Conservation (phyloP, 35 echinoderm and acorn worm genomes). For the Eucidaris tribuloides region DNA sequence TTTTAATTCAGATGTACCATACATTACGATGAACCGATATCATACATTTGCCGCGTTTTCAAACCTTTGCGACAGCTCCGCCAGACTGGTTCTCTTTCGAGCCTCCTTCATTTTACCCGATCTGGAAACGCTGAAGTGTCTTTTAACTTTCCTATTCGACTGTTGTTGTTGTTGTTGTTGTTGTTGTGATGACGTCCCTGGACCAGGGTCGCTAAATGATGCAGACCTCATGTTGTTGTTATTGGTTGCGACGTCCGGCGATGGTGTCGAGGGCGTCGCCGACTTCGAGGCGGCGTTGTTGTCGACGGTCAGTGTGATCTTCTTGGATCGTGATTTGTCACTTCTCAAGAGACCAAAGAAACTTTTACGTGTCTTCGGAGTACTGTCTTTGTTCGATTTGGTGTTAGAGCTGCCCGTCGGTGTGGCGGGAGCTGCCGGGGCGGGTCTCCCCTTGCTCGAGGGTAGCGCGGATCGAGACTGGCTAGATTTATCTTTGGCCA, state of each 20-base stretch:
- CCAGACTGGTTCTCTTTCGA: not conserved
- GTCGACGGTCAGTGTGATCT: not conserved
- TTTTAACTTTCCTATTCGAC: slow-evolving; percentile 1
- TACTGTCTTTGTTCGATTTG: not conserved
- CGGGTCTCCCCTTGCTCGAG: not conserved
- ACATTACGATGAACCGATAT: too few relatives aligned
- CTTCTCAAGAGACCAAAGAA: not conserved
- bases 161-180: slow-evolving; percentile 6
- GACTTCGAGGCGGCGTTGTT: not conserved
- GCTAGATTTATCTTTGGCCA: slow-evolving; percentile 18
- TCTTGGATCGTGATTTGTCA: slow-evolving; percentile 1
- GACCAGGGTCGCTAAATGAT: not conserved
- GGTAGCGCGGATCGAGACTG: not conserved
- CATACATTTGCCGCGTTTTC: slow-evolving; percentile 1
- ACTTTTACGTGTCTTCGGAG: too few relatives aligned
- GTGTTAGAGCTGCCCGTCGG: not conserved
- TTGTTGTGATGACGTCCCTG: not conserved
- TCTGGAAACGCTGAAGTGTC: slow-evolving; percentile 9
- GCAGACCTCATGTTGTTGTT: not conserved
- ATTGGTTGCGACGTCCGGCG: not conserved
- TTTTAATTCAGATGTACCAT: too few relatives aligned
- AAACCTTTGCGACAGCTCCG: not conserved
- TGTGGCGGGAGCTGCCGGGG: not conserved
- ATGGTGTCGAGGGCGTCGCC: not conserved
- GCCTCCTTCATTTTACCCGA: slow-evolving; percentile 23